Conservation (phyloP, 2,888 invertebrate genomes). For the Panopea generosa region DNA sequence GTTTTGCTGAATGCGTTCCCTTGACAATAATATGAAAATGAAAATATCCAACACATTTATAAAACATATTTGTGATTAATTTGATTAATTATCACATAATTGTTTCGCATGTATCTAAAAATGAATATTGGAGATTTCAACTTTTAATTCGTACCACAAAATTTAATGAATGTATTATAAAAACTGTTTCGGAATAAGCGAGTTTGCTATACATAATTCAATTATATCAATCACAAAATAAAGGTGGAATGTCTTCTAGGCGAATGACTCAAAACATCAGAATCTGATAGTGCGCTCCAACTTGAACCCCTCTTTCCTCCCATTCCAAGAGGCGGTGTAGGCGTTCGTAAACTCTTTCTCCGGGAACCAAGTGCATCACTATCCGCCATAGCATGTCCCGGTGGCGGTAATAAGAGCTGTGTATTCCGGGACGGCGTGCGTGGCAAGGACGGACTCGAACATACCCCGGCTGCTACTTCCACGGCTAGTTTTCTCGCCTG, state of each 20-base stretch:
- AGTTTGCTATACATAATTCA: too few relatives aligned
- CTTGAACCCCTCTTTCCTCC: slow-evolving; percentile 58
- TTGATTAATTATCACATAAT: too few relatives aligned
- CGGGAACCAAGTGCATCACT: slow-evolving; percentile 32
- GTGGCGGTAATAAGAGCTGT: slow-evolving; percentile 2
- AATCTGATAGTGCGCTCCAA: slow-evolving; percentile 74
- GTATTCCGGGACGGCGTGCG: slow-evolving; percentile 25
- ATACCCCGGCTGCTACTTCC: slow-evolving; percentile 68
- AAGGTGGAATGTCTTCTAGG: slow-evolving; percentile 79
- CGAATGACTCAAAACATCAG: slow-evolving; percentile 72
- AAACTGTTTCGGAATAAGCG: too few relatives aligned
- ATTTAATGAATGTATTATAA: too few relatives aligned
- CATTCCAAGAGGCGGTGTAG: slow-evolving; percentile 51
- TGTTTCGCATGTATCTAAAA: too few relatives aligned
- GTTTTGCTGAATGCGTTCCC: too few relatives aligned
- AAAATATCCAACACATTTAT: too few relatives aligned
- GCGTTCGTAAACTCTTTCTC: slow-evolving; percentile 47
- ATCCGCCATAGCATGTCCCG: slow-evolving; percentile 31
- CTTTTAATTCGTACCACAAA: too few relatives aligned
- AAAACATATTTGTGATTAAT: too few relatives aligned
- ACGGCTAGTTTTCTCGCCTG: slow-evolving; percentile 76
- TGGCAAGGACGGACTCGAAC: slow-evolving; percentile 35
- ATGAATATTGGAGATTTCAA: too few relatives aligned
- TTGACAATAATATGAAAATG: too few relatives aligned
- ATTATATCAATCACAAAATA: slow-evolving; percentile 63